phyloP scores from a whole-genome alignment of 1,140 invertebrate genomes.

The Lordiphosa mommai region DNA sequence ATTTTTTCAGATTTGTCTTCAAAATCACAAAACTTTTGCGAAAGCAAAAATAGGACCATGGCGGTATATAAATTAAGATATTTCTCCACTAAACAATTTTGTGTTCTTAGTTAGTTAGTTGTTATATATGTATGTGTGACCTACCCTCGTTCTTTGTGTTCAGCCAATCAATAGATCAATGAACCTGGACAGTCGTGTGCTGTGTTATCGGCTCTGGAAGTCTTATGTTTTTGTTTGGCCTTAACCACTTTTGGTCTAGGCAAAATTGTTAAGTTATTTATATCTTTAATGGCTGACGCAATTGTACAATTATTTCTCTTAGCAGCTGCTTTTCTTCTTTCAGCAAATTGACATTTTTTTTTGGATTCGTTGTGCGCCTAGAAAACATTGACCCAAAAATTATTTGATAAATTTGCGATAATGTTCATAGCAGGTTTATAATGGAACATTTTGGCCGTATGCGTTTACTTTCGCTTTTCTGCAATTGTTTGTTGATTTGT shows the following conservation, averaged over 20 bases:
- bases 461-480: slow-evolving; percentile 47
- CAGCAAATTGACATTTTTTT: slow-evolving; percentile 41
- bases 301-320: slow-evolving; percentile 48
- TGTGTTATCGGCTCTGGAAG: slow-evolving; percentile 17
- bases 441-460: slow-evolving; percentile 10
- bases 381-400: slow-evolving; percentile 63
- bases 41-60: too few species aligned
- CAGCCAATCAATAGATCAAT: slow-evolving; percentile 26
- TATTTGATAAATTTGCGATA: slow-evolving; percentile 29
- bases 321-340: slow-evolving; percentile 21
- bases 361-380: slow-evolving; percentile 11
- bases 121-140: too few species aligned
- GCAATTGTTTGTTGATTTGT: slow-evolving; percentile 4
- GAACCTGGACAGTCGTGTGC: slow-evolving; percentile 10
- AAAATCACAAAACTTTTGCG: too few species aligned
- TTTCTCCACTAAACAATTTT: too few species aligned
- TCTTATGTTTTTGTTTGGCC: slow-evolving; percentile 2
- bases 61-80: too few species aligned
- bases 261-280: slow-evolving; percentile 42
- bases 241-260: slow-evolving; percentile 28
- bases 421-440: slow-evolving; percentile 18
- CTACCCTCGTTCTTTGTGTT: too few species aligned
- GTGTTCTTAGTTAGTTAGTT: too few species aligned
- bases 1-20: too few species aligned
- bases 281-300: slow-evolving; percentile 46